Percentiles rank a stretch among this genome's conserved stretches.
These are phyloP conservation scores for Chitala chitala DNA, from an alignment of 2,113 vertebrate species.

Conservation along the genomic window DNA sequence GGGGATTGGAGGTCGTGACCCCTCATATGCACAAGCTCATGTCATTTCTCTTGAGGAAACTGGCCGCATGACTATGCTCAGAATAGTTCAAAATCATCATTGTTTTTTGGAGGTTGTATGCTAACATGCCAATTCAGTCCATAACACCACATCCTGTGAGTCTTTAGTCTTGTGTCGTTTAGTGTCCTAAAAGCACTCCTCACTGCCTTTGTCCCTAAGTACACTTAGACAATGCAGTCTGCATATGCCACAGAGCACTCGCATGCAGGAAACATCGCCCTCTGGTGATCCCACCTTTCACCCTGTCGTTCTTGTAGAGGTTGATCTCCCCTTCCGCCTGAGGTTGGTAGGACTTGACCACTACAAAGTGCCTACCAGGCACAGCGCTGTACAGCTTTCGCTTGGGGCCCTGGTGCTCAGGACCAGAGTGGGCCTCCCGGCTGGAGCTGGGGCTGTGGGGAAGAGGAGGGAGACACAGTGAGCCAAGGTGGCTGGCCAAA, in stretches of 20 bases:
- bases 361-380: conserved; percentile 85
- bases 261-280: not conserved
- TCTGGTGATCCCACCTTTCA: conserved; percentile 75
- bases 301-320: conserved; percentile 84
- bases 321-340: conserved; percentile 88
- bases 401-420: conserved; percentile 68
- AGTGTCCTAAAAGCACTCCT: too few relatives aligned
- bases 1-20: not conserved
- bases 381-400: conserved; percentile 94
- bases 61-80: too few relatives aligned
- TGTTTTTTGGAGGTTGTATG: too few relatives aligned
- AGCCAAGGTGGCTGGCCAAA: not conserved
- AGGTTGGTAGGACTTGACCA: conserved; percentile 78
- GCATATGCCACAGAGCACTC: not conserved
- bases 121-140: too few relatives aligned
- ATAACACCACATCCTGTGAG: too few relatives aligned
- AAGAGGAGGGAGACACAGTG: conserved; percentile 1
- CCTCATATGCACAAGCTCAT: not conserved
- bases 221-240: too few relatives aligned
- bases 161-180: too few relatives aligned
- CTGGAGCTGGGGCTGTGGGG: conserved; percentile 60
- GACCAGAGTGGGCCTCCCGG: conserved; percentile 57
- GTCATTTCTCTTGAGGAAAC: too few relatives aligned
- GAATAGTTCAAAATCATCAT: too few relatives aligned
- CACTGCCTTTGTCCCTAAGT: too few relatives aligned